Conservation (phyloP, 2,797 vertebrate species). For the Eulemur rubriventer region DNA sequence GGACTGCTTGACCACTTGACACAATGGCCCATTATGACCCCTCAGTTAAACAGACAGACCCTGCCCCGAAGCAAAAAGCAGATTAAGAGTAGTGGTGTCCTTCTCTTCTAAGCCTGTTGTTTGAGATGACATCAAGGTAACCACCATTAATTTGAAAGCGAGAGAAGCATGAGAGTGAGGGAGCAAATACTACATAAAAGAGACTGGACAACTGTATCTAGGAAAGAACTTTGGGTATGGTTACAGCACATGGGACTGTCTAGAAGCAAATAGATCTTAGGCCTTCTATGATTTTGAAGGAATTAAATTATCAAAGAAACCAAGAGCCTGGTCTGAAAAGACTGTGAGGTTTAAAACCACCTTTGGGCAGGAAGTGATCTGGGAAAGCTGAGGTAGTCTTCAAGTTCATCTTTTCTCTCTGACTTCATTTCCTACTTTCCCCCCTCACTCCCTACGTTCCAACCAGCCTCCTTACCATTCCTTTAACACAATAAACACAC, state of each 20-base stretch:
- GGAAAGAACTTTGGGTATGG: slow-evolving; percentile 1
- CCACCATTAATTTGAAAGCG: slow-evolving; percentile 1
- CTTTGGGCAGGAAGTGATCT: not conserved
- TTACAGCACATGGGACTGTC: not conserved
- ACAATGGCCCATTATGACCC: not conserved
- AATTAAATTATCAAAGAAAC: slow-evolving; percentile 44
- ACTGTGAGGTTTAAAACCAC: not conserved
- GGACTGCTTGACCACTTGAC: not conserved
- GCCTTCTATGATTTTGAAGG: not conserved
- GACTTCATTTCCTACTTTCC: not conserved
- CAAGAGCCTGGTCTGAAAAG: slow-evolving; percentile 18
- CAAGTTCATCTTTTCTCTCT: not conserved
- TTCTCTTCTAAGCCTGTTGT: not conserved
- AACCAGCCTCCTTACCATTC: not conserved
- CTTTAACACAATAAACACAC: not conserved
- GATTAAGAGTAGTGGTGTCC: not conserved
- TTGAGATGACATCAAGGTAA: not conserved
- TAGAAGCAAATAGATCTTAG: slow-evolving; percentile 3
- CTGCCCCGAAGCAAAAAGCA: slow-evolving; percentile 2
- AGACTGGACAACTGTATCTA: not conserved
- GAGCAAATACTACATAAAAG: not conserved
- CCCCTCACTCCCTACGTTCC: not conserved
- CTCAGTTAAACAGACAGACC: not conserved
- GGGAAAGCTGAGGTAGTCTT: not conserved
- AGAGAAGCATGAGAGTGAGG: not conserved